phyloP scores from a whole-genome alignment of 2,113 vertebrate genomes.

The Dasypus novemcinctus region DNA sequence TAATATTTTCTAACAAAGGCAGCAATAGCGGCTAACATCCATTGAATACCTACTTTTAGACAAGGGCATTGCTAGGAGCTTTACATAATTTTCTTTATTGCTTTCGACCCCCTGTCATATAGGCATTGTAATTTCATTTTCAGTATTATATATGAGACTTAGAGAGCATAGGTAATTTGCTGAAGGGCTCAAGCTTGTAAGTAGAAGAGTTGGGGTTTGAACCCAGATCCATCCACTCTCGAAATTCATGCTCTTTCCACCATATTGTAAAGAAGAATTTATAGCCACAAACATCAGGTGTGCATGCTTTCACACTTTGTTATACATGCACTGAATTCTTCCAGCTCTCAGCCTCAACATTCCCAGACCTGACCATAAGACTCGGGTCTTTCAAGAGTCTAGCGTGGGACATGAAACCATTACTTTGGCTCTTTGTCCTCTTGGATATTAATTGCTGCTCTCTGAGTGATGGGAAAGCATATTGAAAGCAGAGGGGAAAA shows the following conservation, averaged over 20 bases:
- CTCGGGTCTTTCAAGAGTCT: not conserved
- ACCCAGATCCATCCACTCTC: not conserved
- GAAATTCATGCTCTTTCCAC: not conserved
- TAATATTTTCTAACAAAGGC: not conserved
- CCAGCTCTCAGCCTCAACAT: not conserved
- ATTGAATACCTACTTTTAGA: not conserved
- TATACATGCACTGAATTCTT: not conserved
- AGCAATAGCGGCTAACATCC: not conserved
- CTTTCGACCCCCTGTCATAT: no score
- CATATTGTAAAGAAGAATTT: not conserved
- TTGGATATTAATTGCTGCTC: not conserved
- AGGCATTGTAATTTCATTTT: not conserved
- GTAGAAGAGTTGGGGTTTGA: not conserved
- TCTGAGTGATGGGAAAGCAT: not conserved
- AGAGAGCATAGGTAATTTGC: not conserved
- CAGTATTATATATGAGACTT: not conserved
- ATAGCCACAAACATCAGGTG: not conserved
- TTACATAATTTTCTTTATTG: not conserved
- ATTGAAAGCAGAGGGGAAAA: not conserved
- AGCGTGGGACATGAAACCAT: not conserved
- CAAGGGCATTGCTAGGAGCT: not conserved
- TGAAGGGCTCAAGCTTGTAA: not conserved
- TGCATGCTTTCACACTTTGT: not conserved
- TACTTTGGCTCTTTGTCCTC: not conserved
- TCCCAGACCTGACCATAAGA: not conserved